Base-by-base conservation (phyloP, 2,888 invertebrate genomes). In the Lycocerus yunnanus region DNA sequence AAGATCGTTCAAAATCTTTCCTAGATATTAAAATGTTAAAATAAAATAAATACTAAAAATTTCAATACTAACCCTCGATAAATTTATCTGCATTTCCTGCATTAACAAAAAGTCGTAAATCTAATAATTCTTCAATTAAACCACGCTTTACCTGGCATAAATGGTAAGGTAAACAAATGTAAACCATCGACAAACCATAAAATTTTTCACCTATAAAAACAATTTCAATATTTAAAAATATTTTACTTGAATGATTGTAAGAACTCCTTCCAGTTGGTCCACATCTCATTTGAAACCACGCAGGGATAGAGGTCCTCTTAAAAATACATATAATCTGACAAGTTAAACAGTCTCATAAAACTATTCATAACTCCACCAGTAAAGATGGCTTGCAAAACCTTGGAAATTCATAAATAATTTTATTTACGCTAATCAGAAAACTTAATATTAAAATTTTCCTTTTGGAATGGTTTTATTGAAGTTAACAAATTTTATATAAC, bases 91-190 rank as follows among this genome's bases (percentile, higher is more conserved):
- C 90, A 85, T 96, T 96, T 79, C 98, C 98, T 69, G 92, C 92
- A 86, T 97, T 97, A 76, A 96, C 86, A 87, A 99, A 99, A 71
- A 94, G 89, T 87, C 99, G 99, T 60, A 95, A 92, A 75, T 95
- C 91, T 86, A 98, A 95, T 80, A 96, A 89, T 79, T 96, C 94
- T 0, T 94, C 95, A 79, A n/a, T n/a, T n/a, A 97, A 90, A 8
- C 94, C 93, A 61, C 93, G n/a, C 93, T 82, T 91, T 90, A 11
- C 94, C 92, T 3, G 94, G 93, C 78, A 91, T 90, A 88, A 97
- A 97, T 14, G 98, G 98, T 74, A 99, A 89, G 10, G 94, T 92
- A 89, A 94, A 98, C 21, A 97, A 83, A 88, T 99, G 98, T 11
- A 95, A 84, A 0, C 94, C 98, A 2, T 90, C 13, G 95, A 92